Percentiles rank a stretch among this genome's conserved stretches.
phyloP scores from a whole-genome alignment of 2,113 vertebrate species.

The Trematocara zebra region DNA sequence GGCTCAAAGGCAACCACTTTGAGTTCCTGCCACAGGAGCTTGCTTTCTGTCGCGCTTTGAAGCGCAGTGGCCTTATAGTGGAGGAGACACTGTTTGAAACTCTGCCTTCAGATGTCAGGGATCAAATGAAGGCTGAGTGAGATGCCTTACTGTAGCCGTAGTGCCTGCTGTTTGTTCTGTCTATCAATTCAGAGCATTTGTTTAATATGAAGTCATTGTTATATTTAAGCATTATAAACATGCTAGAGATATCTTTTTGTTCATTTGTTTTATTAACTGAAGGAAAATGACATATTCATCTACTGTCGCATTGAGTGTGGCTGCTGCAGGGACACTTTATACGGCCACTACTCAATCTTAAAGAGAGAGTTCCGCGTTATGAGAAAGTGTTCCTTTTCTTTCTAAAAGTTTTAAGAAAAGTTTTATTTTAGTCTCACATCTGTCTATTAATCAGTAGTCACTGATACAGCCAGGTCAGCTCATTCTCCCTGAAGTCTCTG shows the following conservation, averaged over 20 bases:
- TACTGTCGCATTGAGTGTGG: background rate
- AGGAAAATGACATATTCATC: background rate
- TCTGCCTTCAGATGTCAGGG: constrained; percentile 91
- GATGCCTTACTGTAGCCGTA: constrained; percentile 56
- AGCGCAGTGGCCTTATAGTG: constrained; percentile 81
- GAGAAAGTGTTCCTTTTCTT: background rate
- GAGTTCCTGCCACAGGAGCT: constrained; percentile 89
- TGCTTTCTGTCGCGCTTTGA: constrained; percentile 84
- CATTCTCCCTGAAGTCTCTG: background rate
- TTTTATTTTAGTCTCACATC: background rate
- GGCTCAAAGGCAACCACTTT: constrained; percentile 96
- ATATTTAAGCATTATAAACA: constrained; percentile 13
- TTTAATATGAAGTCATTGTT: constrained; percentile 27
- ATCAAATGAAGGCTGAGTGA: constrained; percentile 93
- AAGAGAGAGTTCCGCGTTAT: background rate
- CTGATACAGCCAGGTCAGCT: background rate
- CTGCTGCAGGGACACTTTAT: background rate
- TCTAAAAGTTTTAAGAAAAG: background rate
- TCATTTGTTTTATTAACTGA: background rate
- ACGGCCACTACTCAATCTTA: background rate
- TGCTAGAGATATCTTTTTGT: background rate
- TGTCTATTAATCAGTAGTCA: background rate
- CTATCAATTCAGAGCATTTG: background rate
- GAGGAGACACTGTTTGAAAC: constrained; percentile 94
- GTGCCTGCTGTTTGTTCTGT: constrained; percentile 60